Conservation (phyloP, 2,113 vertebrate species). For the Hippocampus abdominalis region DNA sequence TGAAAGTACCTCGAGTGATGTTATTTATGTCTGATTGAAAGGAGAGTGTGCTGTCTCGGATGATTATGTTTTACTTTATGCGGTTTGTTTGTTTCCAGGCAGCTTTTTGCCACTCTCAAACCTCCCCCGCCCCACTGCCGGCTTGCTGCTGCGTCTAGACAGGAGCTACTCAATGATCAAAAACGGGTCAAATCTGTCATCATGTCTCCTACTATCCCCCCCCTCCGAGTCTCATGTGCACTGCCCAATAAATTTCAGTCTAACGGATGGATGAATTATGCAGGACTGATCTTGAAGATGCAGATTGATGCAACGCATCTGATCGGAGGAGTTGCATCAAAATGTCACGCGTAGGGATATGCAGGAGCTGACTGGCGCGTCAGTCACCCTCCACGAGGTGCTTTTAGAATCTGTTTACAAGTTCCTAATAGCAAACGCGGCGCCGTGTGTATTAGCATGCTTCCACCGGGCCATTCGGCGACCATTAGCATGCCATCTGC, state of each 20-base stretch:
- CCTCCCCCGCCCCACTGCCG: background rate
- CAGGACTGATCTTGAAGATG: conserved; percentile 1
- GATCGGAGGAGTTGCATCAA: conserved; percentile 1
- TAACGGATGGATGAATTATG: background rate
- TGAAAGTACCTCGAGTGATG: no score
- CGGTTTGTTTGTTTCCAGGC: background rate
- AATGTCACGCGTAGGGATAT: background rate
- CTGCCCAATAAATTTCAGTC: conserved; percentile 6
- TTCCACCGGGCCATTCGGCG: conserved; percentile 9
- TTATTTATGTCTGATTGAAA: no score
- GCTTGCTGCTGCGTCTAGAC: conserved; percentile 1
- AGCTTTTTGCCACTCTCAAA: background rate
- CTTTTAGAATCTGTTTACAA: background rate
- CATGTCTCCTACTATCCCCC: background rate
- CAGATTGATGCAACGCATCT: conserved; percentile 2
- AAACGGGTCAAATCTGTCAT: conserved; percentile 16
- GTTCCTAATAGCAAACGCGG: conserved; percentile 5
- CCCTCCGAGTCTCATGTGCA: background rate
- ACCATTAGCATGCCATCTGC: conserved; percentile 64
- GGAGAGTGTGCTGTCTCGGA: no score
- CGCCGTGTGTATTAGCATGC: background rate
- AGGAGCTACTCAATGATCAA: conserved; percentile 26
- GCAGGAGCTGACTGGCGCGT: background rate
- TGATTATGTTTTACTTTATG: background rate
- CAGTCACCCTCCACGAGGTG: background rate